Evolutionary conservation across 2,888 invertebrate genomes (phyloP).

Genomic region (Xanthorhoe spadicearia): DNA sequence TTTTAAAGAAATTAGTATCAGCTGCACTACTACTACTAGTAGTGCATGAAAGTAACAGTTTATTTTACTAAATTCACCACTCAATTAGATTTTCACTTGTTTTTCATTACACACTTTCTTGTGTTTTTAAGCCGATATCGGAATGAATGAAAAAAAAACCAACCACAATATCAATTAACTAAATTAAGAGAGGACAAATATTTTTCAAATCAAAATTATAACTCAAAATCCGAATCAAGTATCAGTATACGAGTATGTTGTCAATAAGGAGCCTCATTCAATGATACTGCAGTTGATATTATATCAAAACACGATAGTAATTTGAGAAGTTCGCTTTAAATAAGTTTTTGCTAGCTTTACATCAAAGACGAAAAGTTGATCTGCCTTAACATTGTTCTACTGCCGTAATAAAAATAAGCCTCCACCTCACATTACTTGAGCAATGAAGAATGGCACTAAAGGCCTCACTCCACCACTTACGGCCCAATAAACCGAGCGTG

Average conservation of each 20-base stretch:
- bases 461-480: conserved; percentile 52
- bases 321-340: neutral
- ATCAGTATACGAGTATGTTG: too few relatives aligned
- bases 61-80: too few relatives aligned
- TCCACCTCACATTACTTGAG: conserved; percentile 46
- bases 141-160: too few relatives aligned
- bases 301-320: neutral
- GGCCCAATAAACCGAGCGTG: conserved; percentile 50
- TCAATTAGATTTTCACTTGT: too few relatives aligned
- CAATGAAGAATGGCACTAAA: conserved; percentile 42
- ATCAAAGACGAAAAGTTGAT: conserved; percentile 1
- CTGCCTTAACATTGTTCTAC: conserved; percentile 20
- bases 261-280: too few relatives aligned
- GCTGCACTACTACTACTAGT: neutral
- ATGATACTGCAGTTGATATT: too few relatives aligned
- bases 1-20: neutral
- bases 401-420: conserved; percentile 53
- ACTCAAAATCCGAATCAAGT: too few relatives aligned
- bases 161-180: too few relatives aligned
- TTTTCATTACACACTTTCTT: too few relatives aligned
- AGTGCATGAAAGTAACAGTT: neutral
- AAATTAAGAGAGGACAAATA: too few relatives aligned
- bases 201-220: too few relatives aligned
- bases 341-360: neutral
- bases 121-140: too few relatives aligned